Conservation (phyloP, 2,113 vertebrate species). For the Ivindomyrus marchei region DNA sequence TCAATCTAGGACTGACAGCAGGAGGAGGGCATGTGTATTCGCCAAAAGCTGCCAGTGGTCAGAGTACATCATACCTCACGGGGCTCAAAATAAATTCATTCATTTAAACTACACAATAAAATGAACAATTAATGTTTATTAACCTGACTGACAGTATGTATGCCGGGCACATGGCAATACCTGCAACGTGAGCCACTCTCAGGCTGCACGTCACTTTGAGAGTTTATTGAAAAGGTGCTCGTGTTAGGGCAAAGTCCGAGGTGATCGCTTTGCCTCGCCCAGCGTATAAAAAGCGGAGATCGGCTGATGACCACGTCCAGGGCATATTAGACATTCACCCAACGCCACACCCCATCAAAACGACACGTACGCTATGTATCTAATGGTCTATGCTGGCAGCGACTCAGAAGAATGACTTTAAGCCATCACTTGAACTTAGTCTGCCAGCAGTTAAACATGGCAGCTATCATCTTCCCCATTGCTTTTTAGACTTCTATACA, state of each 20-base stretch:
- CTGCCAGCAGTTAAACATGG: neutral
- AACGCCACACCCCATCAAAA: neutral
- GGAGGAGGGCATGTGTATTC: neutral
- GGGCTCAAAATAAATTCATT: neutral
- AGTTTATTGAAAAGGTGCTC: neutral
- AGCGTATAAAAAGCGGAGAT: neutral
- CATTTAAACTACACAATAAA: neutral
- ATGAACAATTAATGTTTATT: neutral
- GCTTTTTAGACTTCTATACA: neutral
- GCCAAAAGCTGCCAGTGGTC: neutral
- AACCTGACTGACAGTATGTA: neutral
- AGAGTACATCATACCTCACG: neutral
- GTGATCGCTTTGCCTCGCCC: conserved; percentile 4
- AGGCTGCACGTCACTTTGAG: neutral
- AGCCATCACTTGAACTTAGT: neutral
- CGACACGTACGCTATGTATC: neutral
- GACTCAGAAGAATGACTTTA: neutral
- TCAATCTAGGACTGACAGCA: neutral
- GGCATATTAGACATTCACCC: neutral
- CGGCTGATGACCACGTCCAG: neutral
- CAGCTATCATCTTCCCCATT: neutral
- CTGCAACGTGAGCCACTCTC: neutral
- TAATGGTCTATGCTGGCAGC: neutral
- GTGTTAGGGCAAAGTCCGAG: conserved; percentile 55
- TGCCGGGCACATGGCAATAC: neutral